These are phyloP conservation scores for Numenius arquata DNA, from an alignment of 2,113 vertebrate species.

Conservation along the genomic window DNA sequence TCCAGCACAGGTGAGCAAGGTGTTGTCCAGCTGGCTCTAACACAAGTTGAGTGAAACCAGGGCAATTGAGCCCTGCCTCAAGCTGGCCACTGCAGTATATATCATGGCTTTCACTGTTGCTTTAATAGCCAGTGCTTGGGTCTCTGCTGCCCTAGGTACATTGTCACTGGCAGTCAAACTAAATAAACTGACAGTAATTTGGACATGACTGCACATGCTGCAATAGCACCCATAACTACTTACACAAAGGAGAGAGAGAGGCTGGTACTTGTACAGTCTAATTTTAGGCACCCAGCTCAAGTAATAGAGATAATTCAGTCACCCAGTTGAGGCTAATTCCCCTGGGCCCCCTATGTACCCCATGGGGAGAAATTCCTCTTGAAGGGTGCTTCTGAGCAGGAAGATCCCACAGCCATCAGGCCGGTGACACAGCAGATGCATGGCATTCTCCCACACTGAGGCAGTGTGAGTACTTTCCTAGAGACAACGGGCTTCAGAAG, in stretches of 20 bases:
- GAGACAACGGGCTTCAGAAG: fast-evolving
- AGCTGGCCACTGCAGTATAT: not conserved
- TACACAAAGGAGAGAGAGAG: not conserved
- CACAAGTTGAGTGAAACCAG: not conserved
- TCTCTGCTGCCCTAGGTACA: not conserved
- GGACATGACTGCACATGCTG: not conserved
- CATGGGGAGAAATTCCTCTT: not conserved
- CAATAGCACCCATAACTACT: not conserved
- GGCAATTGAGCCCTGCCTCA: fast-evolving
- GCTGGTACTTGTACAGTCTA: not conserved
- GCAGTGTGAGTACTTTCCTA: not conserved
- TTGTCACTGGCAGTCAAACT: not conserved
- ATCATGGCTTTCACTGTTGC: not conserved
- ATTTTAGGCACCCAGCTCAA: not conserved
- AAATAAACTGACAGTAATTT: not conserved
- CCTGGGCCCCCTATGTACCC: fast-evolving
- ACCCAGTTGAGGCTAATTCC: not conserved
- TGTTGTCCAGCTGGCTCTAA: not conserved
- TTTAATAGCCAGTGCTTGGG: not conserved
- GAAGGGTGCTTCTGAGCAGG: not conserved
- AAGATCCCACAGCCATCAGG: not conserved
- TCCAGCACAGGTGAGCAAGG: not conserved
- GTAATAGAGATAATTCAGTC: not conserved
- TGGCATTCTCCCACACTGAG: fast-evolving
- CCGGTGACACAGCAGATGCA: not conserved